Base-by-base conservation (phyloP, 2,888 invertebrate species). In the Spilarctia lutea region DNA sequence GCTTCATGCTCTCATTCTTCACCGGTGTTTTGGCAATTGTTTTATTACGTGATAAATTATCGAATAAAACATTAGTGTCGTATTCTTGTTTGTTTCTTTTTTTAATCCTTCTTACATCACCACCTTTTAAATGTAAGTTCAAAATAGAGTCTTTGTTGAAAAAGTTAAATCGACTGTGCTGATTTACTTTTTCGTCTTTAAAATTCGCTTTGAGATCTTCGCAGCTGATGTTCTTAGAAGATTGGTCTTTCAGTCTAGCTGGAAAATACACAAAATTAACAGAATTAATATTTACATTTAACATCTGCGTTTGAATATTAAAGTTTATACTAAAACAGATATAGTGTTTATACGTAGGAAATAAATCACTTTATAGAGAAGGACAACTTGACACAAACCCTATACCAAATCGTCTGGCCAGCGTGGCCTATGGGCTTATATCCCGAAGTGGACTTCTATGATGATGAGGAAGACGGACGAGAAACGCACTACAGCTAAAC, bases 221-320 rank as follows among this genome's bases (percentile, higher is more conserved):
- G 48, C 78, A 76, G 68, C 79, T 83, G 52, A 70, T 74, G 10
- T 68, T 74, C 63, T 76, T 81, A 13, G 65, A 65, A 1, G 71
- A 69, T 33, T 56, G 67, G 60, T 79, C 77, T 60, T 68, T 75
- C 10, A 69, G 33, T 39, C 68, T 76, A 48, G 27, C 85, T 85
- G 83, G 65, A 85, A 85, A 67, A 16, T 63, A 48, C 7, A n/a
- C n/a, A 68, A 35, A 71, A 18, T 1, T 18, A 27, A 27, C n/a
- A 27, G 27, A 27, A n/a, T n/a, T n/a, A n/a, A n/a, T 6, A 60
- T 60, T 60, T 60, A 60, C 60, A 6, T 27, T 60, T 13, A n/a
- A 56, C 8, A n/a, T n/a, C n/a, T 56, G 52, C n/a, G 52, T 52
- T 52, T 24, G 8, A 52, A 52, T 52, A 24, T 52, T 24, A 52